These are phyloP conservation scores for Menidia menidia DNA, from an alignment of 2,797 vertebrate genomes.

Conservation along the genomic window DNA sequence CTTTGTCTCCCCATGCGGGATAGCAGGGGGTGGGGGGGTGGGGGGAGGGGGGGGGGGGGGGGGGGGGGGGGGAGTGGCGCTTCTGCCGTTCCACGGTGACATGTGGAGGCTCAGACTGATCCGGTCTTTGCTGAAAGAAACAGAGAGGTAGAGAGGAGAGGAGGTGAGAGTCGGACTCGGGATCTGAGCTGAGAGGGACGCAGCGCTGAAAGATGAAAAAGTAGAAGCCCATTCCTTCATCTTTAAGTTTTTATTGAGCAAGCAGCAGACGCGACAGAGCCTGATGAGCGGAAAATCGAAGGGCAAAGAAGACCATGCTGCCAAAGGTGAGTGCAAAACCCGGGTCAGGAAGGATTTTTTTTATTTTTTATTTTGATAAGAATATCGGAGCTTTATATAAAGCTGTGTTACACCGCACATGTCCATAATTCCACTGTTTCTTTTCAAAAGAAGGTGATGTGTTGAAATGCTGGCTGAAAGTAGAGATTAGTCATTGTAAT, in stretches of 20 bases:
- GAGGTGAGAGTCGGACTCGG: conserved; percentile 17
- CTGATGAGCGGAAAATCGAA: conserved; percentile 96
- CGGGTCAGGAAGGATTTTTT: neutral
- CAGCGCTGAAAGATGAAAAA: conserved; percentile 41
- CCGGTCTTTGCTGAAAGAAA: conserved; percentile 5
- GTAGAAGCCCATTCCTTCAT: conserved; percentile 2
- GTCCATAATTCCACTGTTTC: conserved; percentile 16
- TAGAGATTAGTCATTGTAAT: neutral
- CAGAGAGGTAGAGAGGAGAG: neutral
- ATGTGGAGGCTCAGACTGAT: conserved; percentile 7
- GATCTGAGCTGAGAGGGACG: neutral
- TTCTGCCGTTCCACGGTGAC: conserved; percentile 19
- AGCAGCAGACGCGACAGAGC: conserved; percentile 55
- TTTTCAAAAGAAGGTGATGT: neutral
- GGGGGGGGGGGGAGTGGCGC: conserved; percentile 5
- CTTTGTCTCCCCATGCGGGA: conserved; percentile 25
- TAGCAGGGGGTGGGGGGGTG: conserved; percentile 19
- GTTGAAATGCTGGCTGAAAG: too few relatives aligned
- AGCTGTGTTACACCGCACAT: conserved; percentile 18
- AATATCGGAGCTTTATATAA: neutral
- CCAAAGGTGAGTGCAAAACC: conserved; percentile 85
- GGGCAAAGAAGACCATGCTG: conserved; percentile 90
- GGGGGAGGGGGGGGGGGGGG: neutral
- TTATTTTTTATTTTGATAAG: neutral
- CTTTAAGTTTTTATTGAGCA: conserved; percentile 56